phyloP scores from a whole-genome alignment of 2,797 vertebrate genomes.

The Benthosema pterotum region DNA sequence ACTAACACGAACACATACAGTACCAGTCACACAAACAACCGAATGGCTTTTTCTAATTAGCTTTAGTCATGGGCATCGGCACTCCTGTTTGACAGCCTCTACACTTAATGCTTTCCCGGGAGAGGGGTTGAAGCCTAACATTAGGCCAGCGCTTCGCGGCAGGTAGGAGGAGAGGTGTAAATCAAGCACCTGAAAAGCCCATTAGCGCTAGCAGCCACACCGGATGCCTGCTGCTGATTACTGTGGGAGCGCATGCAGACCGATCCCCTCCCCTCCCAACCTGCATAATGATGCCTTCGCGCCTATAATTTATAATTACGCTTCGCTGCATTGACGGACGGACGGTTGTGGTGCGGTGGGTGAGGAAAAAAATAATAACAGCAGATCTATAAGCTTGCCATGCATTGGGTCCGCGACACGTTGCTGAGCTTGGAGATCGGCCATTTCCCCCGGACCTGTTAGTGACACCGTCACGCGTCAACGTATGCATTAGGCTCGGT shows the following conservation, averaged over 20 bases:
- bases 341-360: too few species aligned
- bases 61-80: conserved; percentile 61
- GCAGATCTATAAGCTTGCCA: too few species aligned
- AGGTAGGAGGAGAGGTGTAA: conserved; percentile 42
- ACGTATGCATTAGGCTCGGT: too few species aligned
- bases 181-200: conserved; percentile 66
- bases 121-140: conserved; percentile 51
- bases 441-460: too few species aligned
- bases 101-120: conserved; percentile 59
- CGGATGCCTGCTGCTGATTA: conserved; percentile 56
- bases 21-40: conserved; percentile 14
- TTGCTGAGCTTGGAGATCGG: too few species aligned
- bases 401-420: too few species aligned
- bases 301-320: too few species aligned
- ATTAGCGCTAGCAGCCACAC: conserved; percentile 61
- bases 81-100: conserved; percentile 60
- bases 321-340: too few species aligned
- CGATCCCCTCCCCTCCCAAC: conserved; percentile 41
- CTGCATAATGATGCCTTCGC: conserved; percentile 49
- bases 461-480: too few species aligned
- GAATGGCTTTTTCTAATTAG: conserved; percentile 58
- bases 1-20: too few species aligned
- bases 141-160: conserved; percentile 48
- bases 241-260: conserved; percentile 21
- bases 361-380: too few species aligned